Evolutionary conservation across 2,888 invertebrate genomes (phyloP).

Genomic region (Agrochola circellaris): DNA sequence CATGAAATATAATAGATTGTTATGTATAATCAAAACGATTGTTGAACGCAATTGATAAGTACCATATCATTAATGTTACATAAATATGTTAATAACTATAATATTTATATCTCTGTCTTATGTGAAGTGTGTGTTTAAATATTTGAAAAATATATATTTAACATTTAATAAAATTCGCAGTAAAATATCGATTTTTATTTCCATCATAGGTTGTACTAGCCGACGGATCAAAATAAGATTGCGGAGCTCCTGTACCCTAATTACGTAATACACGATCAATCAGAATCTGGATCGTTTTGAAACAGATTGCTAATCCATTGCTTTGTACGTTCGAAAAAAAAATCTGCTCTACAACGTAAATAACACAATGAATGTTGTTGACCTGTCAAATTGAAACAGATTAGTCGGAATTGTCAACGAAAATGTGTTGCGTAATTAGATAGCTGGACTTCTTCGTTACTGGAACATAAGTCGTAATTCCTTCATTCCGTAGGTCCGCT

Average conservation of each 20-base stretch:
- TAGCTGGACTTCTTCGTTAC: not conserved
- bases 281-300: too few relatives aligned
- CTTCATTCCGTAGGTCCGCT: too few relatives aligned
- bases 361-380: too few relatives aligned
- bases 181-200: conserved; percentile 60
- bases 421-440: too few relatives aligned
- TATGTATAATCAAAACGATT: conserved; percentile 54
- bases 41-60: conserved; percentile 69
- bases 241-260: too few relatives aligned
- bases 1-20: conserved; percentile 38
- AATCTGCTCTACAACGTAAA: too few relatives aligned
- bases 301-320: too few relatives aligned
- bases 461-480: not conserved
- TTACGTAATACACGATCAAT: too few relatives aligned
- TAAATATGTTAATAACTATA: conserved; percentile 65
- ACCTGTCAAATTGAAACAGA: too few relatives aligned
- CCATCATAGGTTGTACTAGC: not conserved
- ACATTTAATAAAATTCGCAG: conserved; percentile 82
- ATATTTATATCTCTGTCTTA: conserved; percentile 77
- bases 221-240: not conserved
- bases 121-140: conserved; percentile 77
- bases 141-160: conserved; percentile 75
- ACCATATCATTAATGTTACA: conserved; percentile 82
- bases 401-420: too few relatives aligned
- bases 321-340: too few relatives aligned